Evolutionary conservation across 2,113 vertebrate species (phyloP).

Genomic region (Vanacampus margaritifer): DNA sequence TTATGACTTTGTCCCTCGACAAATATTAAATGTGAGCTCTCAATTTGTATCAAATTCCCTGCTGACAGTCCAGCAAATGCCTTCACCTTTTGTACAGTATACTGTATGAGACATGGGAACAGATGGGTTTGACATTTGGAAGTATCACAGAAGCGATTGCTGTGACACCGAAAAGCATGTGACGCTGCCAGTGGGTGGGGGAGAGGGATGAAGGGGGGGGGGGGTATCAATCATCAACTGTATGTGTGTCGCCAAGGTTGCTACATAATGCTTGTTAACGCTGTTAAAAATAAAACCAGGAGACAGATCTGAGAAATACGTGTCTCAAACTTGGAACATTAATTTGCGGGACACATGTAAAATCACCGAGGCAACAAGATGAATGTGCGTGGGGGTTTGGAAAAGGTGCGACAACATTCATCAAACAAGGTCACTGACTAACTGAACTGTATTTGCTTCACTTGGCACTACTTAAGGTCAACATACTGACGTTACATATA

Average conservation of each 20-base stretch:
- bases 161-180: background rate
- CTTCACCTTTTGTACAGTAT: background rate
- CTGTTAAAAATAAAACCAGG: constrained; percentile 9
- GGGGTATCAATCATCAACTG: too few species aligned
- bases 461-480: background rate
- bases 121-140: constrained; percentile 26
- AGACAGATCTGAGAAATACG: background rate
- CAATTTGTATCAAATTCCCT: background rate
- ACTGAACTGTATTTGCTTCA: background rate
- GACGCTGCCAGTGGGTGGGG: constrained; percentile 8
- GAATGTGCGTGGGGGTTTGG: background rate
- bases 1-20: too few species aligned
- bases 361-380: constrained; percentile 1
- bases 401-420: too few species aligned
- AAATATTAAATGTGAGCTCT: too few species aligned
- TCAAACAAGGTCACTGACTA: background rate
- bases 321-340: background rate
- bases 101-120: background rate
- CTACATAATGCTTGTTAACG: background rate
- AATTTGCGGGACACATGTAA: background rate
- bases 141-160: constrained; percentile 1
- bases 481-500: background rate
- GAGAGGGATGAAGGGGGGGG: too few species aligned
- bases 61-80: background rate
- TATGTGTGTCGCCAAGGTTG: background rate